Evolutionary conservation across 2,888 invertebrate species (phyloP).

Genomic region (Ophonus ardosiacus): DNA sequence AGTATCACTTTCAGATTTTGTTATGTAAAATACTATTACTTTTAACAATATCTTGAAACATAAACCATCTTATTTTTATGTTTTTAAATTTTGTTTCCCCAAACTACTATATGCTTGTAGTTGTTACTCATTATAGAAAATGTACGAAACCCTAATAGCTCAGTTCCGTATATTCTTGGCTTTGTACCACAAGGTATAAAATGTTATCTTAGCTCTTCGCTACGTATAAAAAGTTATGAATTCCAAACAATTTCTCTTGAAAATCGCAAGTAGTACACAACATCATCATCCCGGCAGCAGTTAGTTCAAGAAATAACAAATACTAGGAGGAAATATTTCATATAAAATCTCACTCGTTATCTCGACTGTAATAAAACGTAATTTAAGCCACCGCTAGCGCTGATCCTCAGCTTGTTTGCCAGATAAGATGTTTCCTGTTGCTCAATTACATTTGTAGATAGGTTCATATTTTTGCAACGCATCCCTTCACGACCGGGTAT

Average conservation of each 20-base stretch:
- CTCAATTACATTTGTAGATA: slow-evolving; percentile 38
- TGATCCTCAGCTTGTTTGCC: slow-evolving; percentile 29
- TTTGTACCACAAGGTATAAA: no score
- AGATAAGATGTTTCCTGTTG: slow-evolving; percentile 22
- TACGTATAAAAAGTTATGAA: not conserved
- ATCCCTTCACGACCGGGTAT: not conserved
- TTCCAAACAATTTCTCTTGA: slow-evolving; percentile 1
- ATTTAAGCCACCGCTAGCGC: slow-evolving; percentile 20
- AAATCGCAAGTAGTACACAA: slow-evolving; percentile 3
- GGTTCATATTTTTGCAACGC: slow-evolving; percentile 37
- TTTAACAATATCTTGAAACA: no score
- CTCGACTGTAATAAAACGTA: slow-evolving; percentile 33
- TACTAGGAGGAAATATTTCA: slow-evolving; percentile 20
- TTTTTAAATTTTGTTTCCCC: no score
- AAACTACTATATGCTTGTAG: no score
- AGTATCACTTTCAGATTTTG: no score
- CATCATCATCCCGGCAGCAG: not conserved
- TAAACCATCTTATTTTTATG: no score
- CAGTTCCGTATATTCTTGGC: no score
- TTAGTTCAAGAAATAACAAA: slow-evolving; percentile 21
- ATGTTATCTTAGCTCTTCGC: no score
- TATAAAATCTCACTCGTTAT: slow-evolving; percentile 36
- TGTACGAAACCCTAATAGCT: no score
- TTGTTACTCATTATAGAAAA: no score
- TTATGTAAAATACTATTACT: no score